These are phyloP conservation scores for Neodiprion virginianus DNA, from an alignment of 1,140 invertebrate genomes.

Conservation along the genomic window DNA sequence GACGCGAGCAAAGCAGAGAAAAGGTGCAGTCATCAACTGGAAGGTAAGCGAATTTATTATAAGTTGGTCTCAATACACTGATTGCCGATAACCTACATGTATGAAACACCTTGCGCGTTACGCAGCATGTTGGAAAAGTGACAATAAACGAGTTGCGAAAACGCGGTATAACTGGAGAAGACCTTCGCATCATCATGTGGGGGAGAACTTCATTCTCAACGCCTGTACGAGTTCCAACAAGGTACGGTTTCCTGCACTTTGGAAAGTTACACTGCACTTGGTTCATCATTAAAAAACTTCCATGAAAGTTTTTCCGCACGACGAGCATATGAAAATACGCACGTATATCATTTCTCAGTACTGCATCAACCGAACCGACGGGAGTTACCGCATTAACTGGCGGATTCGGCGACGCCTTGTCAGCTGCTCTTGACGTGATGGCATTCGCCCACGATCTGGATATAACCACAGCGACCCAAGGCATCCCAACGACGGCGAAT, in stretches of 20 bases:
- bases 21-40: conserved; percentile 97
- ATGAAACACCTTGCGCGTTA: conserved; percentile 34
- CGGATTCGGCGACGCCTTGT: conserved; percentile 71
- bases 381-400: conserved; percentile 51
- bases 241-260: conserved; percentile 51
- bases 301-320: no score
- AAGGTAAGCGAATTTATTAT: conserved; percentile 72
- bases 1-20: conserved; percentile 93
- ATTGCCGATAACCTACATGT: conserved; percentile 21
- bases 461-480: conserved; percentile 50
- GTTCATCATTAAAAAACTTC: no score
- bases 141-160: conserved; percentile 84
- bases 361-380: conserved; percentile 43
- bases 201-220: conserved; percentile 86
- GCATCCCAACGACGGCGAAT: conserved; percentile 43
- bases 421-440: conserved; percentile 82
- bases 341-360: no score
- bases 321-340: no score
- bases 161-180: conserved; percentile 84
- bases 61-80: background rate
- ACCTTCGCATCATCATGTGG: conserved; percentile 87
- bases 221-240: conserved; percentile 72
- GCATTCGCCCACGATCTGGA: conserved; percentile 77
- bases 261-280: background rate
- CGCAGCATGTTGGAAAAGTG: conserved; percentile 83